These are phyloP conservation scores for Acronicta leporina DNA, from an alignment of 2,888 invertebrate genomes.

Conservation along the genomic window DNA sequence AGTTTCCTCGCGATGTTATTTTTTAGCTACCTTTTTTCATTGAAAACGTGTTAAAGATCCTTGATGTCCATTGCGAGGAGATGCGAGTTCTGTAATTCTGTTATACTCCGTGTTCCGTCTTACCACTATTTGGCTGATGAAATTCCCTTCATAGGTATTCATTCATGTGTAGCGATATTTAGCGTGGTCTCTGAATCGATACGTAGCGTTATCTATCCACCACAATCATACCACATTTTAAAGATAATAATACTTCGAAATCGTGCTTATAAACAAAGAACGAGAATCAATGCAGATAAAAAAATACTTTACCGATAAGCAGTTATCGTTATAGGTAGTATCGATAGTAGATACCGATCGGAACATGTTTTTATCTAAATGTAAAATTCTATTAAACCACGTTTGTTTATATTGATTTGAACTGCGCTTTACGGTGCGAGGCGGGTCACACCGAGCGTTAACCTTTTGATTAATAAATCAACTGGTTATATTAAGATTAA, in stretches of 20 bases:
- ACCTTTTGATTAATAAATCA: conserved; percentile 51
- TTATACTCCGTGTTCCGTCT: no score
- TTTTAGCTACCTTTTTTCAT: no score
- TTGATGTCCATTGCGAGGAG: no score
- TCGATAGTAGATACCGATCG: conserved; percentile 26
- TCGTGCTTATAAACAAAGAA: conserved; percentile 5
- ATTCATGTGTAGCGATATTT: no score
- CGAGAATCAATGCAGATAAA: conserved; percentile 12
- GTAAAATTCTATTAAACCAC: conserved; percentile 39
- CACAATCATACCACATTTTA: not conserved
- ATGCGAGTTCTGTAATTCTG: no score
- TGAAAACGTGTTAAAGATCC: no score
- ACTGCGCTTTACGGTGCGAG: conserved; percentile 17
- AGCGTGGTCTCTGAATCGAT: not conserved
- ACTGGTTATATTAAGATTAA: conserved; percentile 40
- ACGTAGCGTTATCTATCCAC: not conserved
- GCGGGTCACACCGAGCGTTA: conserved; percentile 37
- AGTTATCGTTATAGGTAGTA: conserved; percentile 24
- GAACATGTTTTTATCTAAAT: conserved; percentile 40
- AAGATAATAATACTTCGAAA: not conserved
- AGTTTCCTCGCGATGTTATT: no score
- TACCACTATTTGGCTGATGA: no score
- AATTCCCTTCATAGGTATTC: no score
- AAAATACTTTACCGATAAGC: conserved; percentile 15
- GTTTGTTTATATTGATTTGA: conserved; percentile 43